Evolutionary conservation across 2,797 vertebrate species (phyloP), one percentile per base, ranked within the genome.

Genomic region (Sphenodon punctatus): DNA sequence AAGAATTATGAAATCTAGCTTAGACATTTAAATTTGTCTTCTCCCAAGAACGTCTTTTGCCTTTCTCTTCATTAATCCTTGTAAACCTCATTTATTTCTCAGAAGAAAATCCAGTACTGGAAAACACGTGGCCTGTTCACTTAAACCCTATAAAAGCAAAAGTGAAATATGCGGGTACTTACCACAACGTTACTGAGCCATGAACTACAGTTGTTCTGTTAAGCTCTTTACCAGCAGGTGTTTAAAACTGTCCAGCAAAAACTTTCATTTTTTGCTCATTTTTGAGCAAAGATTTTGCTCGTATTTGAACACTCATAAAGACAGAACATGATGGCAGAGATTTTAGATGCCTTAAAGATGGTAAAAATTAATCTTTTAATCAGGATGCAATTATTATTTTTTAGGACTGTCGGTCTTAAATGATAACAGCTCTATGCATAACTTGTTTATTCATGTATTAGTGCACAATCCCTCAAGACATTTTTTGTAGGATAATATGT

Each of bases 361-460:
- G 78, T 67, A 61, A 85, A 89, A 85, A 13, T 9, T 78, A 13
- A 14, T 56, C 75, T 84, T 79, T 80, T 84, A 51, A 4, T 58
- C 39, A 48, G 69, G 38, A 30, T 70, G 49, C 34, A 23, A 1
- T 73, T 6, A 15, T 45, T n/a, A 9, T 34, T 30, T 53, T 76
- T 68, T 17, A 53, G 51, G 25, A 53, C 10, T 84, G 16, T 76
- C 49, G 30, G 6, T 68, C 84, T 87, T 69, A 55, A 53, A 43
- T 69, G 84, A 92, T 65, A 88, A 69, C 53, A 81, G 34, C 41
- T 77, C 51, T 0, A 1, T 55, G 8, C 75, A 58, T 67, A 77
- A 88, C 87, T 82, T 81, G 74, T 71, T 90, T 86, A 64, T 80
- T 88, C 85, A 65, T 30, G 81, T 90, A 64, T 11, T 87, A 45